Conservation (phyloP, 2,113 vertebrate species). For the Zosterops borbonicus region DNA sequence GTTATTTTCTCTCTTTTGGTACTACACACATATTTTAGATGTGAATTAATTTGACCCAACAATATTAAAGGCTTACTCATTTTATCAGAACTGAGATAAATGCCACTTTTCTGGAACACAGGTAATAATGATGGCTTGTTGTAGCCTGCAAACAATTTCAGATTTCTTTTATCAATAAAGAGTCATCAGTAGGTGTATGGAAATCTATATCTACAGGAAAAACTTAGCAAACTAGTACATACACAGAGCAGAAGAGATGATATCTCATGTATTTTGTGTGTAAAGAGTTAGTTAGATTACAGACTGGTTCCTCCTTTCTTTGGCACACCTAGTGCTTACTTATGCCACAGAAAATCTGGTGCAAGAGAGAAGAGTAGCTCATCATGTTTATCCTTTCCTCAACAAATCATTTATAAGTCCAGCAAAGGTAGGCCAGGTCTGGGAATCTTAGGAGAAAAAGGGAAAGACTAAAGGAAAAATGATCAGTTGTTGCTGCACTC, state of each 20-base stretch:
- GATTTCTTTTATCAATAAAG: not conserved
- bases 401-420: not conserved
- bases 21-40: not conserved
- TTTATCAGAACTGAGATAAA: not conserved
- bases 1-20: not conserved
- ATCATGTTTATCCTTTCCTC: not conserved
- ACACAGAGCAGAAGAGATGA: not conserved
- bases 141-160: not conserved
- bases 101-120: not conserved
- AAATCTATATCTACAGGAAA: not conserved
- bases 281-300: not conserved
- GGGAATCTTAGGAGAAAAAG: not conserved
- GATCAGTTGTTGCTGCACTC: not conserved
- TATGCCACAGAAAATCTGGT: not conserved
- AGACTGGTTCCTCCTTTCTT: not conserved
- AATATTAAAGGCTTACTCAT: not conserved
- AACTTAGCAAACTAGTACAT: not conserved
- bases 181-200: not conserved
- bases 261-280: not conserved
- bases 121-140: not conserved
- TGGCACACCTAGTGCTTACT: not conserved
- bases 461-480: not conserved
- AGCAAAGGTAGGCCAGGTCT: not conserved
- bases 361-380: not conserved
- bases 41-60: not conserved